phyloP scores from a whole-genome alignment of 2,797 vertebrate species.

The Spatula versicolor region DNA sequence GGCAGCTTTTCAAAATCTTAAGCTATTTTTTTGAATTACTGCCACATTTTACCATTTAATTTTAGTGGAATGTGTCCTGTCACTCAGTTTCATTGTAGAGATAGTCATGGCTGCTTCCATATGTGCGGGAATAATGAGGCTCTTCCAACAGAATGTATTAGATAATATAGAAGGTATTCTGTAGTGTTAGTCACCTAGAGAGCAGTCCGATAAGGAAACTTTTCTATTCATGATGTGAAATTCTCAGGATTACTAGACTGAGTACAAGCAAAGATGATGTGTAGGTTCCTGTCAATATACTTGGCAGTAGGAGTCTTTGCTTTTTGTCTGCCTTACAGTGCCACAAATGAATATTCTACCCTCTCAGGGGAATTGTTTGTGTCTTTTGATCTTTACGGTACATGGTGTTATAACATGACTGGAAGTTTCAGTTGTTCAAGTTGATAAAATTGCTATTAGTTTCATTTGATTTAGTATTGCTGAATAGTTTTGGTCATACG shows the following conservation, averaged over 20 bases:
- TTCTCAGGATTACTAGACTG: background rate
- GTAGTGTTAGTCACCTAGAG: background rate
- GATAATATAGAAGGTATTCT: background rate
- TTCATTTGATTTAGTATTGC: background rate
- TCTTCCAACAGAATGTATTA: background rate
- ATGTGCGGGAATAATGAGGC: background rate
- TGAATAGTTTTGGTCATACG: background rate
- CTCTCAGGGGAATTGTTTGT: background rate
- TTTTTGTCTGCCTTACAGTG: background rate
- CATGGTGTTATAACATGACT: background rate
- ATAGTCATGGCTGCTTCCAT: background rate
- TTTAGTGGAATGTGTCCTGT: background rate
- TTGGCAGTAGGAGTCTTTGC: background rate
- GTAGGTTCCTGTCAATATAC: background rate
- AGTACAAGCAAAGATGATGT: background rate
- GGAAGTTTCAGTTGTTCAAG: background rate
- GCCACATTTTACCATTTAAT: background rate
- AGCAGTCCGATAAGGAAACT: background rate
- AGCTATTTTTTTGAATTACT: constrained; percentile 26
- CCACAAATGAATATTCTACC: background rate
- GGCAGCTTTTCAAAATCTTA: constrained; percentile 20
- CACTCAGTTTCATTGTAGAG: background rate
- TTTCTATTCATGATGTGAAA: background rate
- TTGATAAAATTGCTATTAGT: background rate
- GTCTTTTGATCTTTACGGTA: background rate